Conservation (phyloP, 2,888 invertebrate species). For the Silvanus unidentatus region DNA sequence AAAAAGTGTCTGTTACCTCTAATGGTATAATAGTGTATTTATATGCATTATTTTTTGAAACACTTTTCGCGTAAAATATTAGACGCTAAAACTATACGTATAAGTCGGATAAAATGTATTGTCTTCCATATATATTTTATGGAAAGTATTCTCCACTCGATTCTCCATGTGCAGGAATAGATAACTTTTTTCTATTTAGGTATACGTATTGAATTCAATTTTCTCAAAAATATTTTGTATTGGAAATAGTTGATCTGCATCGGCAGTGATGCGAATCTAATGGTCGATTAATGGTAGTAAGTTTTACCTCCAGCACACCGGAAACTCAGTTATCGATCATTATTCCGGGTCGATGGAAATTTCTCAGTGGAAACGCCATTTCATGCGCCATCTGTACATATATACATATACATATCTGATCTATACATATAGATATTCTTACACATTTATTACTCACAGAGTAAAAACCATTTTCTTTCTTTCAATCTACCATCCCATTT, state of each 20-base stretch:
- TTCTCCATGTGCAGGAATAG: too few relatives aligned
- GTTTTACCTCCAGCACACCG: constrained; percentile 10
- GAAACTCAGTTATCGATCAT: constrained; percentile 17
- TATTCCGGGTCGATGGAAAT: constrained; percentile 13
- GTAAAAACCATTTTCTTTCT: background rate
- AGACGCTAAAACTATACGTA: too few relatives aligned
- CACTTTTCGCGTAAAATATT: too few relatives aligned
- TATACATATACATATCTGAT: constrained; percentile 3
- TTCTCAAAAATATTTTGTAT: constrained; percentile 16
- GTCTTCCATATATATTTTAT: too few relatives aligned
- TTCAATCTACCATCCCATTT: constrained; percentile 1
- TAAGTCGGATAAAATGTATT: too few relatives aligned
- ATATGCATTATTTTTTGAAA: too few relatives aligned
- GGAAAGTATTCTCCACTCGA: too few relatives aligned
- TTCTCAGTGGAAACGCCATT: constrained; percentile 10
- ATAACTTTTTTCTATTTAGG: too few relatives aligned
- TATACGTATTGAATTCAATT: constrained; percentile 11
- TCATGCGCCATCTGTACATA: constrained; percentile 1
- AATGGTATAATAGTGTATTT: too few relatives aligned
- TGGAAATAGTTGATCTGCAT: constrained; percentile 17
- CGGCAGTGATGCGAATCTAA: constrained; percentile 19
- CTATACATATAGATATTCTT: background rate
- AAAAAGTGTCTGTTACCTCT: too few relatives aligned
- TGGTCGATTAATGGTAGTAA: constrained; percentile 20
- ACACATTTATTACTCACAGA: background rate